A percentile compares a stretch with the other conserved stretches of the same genome.
phyloP scores from a whole-genome alignment of 2,888 invertebrate species.

The Troglohyphantes excavatus region DNA sequence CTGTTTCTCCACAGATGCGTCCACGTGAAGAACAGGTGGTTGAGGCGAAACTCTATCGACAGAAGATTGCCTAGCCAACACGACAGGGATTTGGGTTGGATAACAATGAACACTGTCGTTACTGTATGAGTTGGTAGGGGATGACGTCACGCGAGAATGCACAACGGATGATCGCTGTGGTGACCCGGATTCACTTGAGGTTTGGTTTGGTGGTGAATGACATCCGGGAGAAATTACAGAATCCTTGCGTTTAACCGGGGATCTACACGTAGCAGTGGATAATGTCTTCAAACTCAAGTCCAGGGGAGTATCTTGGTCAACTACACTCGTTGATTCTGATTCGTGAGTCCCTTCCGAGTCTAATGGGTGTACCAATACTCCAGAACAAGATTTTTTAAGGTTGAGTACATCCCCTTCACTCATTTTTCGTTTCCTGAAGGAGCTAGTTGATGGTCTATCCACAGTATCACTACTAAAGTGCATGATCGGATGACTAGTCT shows the following conservation, averaged over 20 bases:
- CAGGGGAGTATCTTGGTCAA: constrained; percentile 44
- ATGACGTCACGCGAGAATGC: not conserved
- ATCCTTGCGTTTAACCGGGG: constrained; percentile 36
- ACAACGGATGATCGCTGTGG: constrained; percentile 18
- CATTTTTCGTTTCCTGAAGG: constrained; percentile 49
- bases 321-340: not conserved
- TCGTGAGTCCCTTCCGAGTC: not conserved
- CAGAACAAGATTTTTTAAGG: constrained; percentile 55
- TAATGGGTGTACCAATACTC: not conserved
- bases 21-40: constrained; percentile 42
- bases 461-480: constrained; percentile 7
- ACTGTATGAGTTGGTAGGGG: constrained; percentile 43
- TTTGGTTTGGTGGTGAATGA: constrained; percentile 28
- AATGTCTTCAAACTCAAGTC: constrained; percentile 68
- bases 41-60: constrained; percentile 38
- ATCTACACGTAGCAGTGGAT: not conserved
- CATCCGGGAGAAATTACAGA: constrained; percentile 17
- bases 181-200: constrained; percentile 35
- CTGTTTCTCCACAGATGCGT: constrained; percentile 16
- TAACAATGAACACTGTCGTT: constrained; percentile 47
- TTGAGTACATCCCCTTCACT: constrained; percentile 70
- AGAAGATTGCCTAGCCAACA: constrained; percentile 23
- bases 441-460: not conserved
- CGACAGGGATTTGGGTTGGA: constrained; percentile 14
- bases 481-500: constrained; percentile 62